Conservation (phyloP, 2,113 vertebrate genomes). For the Ictalurus punctatus region DNA sequence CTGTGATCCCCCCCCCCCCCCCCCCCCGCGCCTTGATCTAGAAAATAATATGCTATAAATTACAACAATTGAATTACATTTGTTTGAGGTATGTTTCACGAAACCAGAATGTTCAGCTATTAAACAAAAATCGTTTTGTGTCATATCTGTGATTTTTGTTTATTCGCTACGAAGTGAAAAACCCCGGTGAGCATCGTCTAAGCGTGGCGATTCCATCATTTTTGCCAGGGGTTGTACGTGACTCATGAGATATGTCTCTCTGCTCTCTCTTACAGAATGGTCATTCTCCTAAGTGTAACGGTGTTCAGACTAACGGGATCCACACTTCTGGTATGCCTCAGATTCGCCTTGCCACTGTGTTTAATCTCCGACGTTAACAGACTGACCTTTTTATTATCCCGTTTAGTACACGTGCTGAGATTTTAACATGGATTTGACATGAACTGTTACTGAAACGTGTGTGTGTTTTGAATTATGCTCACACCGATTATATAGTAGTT, state of each 20-base stretch:
- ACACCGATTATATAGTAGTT: neutral
- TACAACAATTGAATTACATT: too few species aligned
- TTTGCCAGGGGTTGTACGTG: neutral
- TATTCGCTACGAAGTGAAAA: too few species aligned
- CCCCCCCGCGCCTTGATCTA: too few species aligned
- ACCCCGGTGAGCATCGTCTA: too few species aligned
- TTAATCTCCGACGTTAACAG: neutral
- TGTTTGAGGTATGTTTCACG: too few species aligned
- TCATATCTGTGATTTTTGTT: too few species aligned
- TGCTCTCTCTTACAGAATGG: conserved; percentile 2
- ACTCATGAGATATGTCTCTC: neutral
- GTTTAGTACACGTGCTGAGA: neutral
- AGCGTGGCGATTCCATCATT: too few species aligned
- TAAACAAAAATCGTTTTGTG: too few species aligned
- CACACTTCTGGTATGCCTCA: conserved; percentile 66
- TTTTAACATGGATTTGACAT: neutral
- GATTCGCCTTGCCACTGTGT: neutral
- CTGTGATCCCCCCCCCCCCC: too few species aligned
- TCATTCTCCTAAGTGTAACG: conserved; percentile 53
- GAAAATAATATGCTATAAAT: too few species aligned
- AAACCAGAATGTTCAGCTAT: too few species aligned
- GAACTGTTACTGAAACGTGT: neutral
- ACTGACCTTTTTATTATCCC: neutral
- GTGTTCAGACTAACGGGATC: conserved; percentile 54
- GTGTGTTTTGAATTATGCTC: neutral